A percentile compares a stretch with the other conserved stretches of the same genome.
Evolutionary conservation across 1,140 invertebrate species (phyloP).

Genomic region (Papilio dardanus): DNA sequence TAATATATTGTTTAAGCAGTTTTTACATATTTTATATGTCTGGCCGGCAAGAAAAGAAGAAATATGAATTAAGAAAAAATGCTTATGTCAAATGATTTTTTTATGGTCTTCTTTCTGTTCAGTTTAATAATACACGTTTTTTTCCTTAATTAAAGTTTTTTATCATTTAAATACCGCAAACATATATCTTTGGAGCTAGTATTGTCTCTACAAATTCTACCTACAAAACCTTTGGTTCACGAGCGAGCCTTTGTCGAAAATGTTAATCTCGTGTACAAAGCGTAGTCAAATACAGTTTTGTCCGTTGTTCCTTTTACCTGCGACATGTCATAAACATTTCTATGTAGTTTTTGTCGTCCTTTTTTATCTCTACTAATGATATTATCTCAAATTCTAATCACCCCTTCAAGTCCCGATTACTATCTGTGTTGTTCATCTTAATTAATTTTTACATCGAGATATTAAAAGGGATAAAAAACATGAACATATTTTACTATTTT

Average conservation of each 20-base stretch:
- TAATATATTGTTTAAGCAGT: too few relatives aligned
- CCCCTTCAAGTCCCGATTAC: not conserved
- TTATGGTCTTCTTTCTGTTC: too few relatives aligned
- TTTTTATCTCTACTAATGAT: not conserved
- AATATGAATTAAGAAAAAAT: too few relatives aligned
- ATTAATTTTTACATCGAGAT: not conserved
- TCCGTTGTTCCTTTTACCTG: slow-evolving; percentile 14
- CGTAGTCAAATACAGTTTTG: slow-evolving; percentile 32
- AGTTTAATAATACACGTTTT: too few relatives aligned
- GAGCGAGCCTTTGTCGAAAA: slow-evolving; percentile 21
- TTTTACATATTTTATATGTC: too few relatives aligned
- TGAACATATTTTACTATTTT: not conserved
- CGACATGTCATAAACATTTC: slow-evolving; percentile 25
- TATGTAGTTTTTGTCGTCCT: not conserved
- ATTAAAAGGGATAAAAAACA: not conserved
- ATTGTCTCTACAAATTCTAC: slow-evolving; percentile 25
- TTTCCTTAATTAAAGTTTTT: too few relatives aligned
- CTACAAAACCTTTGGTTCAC: slow-evolving; percentile 8
- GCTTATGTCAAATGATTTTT: too few relatives aligned
- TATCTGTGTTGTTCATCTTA: slow-evolving; percentile 1
- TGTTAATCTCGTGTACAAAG: slow-evolving; percentile 31
- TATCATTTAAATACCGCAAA: too few relatives aligned
- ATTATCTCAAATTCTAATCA: not conserved
- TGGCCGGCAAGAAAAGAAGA: too few relatives aligned
- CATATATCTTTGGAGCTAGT: too few relatives aligned